Conservation (phyloP, 1,140 invertebrate species). For the Macrostomum lignano region DNA sequence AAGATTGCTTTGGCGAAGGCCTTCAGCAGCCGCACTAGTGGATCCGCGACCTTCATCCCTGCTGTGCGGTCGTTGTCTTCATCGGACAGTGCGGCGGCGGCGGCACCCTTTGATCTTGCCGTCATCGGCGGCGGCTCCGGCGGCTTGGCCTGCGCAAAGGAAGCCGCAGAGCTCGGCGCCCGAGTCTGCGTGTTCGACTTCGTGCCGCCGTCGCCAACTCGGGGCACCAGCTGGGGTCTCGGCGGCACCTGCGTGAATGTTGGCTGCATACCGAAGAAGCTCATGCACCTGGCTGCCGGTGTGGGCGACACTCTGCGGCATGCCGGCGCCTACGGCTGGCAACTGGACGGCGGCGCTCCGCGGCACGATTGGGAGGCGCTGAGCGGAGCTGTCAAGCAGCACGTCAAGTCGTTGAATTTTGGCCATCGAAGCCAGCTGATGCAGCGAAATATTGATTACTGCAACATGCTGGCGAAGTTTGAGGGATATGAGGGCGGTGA, state of each 20-base stretch:
- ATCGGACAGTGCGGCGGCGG: too few relatives aligned
- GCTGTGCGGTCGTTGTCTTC: too few relatives aligned
- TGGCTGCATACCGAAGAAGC: slow-evolving; percentile 81
- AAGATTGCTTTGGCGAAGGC: too few relatives aligned
- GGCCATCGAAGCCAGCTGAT: slow-evolving; percentile 33
- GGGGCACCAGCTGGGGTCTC: slow-evolving; percentile 33
- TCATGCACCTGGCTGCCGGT: slow-evolving; percentile 74
- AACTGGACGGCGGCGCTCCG: background rate
- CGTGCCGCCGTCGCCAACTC: background rate
- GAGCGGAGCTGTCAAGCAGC: slow-evolving; percentile 32
- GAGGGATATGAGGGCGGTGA: too few relatives aligned
- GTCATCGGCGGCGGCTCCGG: too few relatives aligned
- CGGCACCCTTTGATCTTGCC: too few relatives aligned
- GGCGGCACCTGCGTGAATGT: slow-evolving; percentile 91
- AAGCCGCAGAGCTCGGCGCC: background rate
- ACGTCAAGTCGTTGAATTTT: slow-evolving; percentile 37
- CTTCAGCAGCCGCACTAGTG: too few relatives aligned
- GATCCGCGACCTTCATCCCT: too few relatives aligned
- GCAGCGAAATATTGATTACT: slow-evolving; percentile 52
- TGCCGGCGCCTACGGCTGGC: slow-evolving; percentile 4
- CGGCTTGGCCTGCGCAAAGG: too few relatives aligned
- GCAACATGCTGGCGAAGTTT: too few relatives aligned
- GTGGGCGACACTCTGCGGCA: slow-evolving; percentile 37
- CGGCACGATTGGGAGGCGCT: slow-evolving; percentile 33
- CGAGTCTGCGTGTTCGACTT: background rate